These are phyloP conservation scores for Orchestes rusci DNA, from an alignment of 2,888 invertebrate species.

Conservation along the genomic window DNA sequence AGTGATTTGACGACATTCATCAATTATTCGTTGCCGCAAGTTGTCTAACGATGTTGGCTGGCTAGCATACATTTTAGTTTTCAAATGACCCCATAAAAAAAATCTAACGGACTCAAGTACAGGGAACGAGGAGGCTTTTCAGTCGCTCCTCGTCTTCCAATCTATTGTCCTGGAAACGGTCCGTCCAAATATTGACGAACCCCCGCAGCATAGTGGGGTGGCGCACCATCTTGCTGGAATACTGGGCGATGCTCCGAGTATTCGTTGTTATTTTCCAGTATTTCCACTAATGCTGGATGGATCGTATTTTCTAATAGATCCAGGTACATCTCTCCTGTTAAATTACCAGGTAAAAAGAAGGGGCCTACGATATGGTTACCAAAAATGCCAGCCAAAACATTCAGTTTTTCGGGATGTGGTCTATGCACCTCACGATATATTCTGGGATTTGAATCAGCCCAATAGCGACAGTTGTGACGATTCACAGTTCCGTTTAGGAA, in stretches of 20 bases:
- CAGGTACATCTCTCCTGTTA: slow-evolving; percentile 8
- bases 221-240: slow-evolving; percentile 11
- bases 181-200: slow-evolving; percentile 12
- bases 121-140: slow-evolving; percentile 6
- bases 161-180: slow-evolving; percentile 8
- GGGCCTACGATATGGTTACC: neutral
- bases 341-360: slow-evolving; percentile 9
- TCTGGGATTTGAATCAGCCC: slow-evolving; percentile 3
- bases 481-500: slow-evolving; percentile 3
- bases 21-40: slow-evolving; percentile 5
- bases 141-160: slow-evolving; percentile 10
- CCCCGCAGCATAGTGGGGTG: slow-evolving; percentile 4
- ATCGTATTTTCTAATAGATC: slow-evolving; percentile 13
- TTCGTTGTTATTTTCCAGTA: slow-evolving; percentile 1
- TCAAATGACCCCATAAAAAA: slow-evolving; percentile 11
- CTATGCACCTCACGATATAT: slow-evolving; percentile 1
- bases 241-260: slow-evolving; percentile 3
- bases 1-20: slow-evolving; percentile 10
- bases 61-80: slow-evolving; percentile 8
- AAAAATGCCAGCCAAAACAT: slow-evolving; percentile 9
- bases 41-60: neutral
- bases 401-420: slow-evolving; percentile 4
- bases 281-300: slow-evolving; percentile 10
- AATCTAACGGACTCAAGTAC: slow-evolving; percentile 5
- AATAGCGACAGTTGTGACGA: slow-evolving; percentile 7